These are phyloP conservation scores for Grapholita molesta DNA, from an alignment of 1,140 invertebrate species.

Conservation along the genomic window DNA sequence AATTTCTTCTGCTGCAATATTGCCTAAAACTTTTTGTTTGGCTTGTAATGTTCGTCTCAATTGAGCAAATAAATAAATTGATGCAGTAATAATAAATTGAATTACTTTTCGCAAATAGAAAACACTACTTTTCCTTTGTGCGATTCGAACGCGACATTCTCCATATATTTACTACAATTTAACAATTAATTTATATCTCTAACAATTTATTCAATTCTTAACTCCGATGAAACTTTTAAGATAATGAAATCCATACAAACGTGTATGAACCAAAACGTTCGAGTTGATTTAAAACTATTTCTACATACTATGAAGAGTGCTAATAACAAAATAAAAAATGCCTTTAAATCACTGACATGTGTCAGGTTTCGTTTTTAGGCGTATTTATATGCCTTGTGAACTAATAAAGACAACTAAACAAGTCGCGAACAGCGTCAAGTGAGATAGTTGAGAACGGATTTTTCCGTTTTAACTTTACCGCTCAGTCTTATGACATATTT, in stretches of 20 bases:
- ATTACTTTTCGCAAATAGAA: neutral
- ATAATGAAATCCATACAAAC: slow-evolving; percentile 10
- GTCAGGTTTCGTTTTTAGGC: too few relatives aligned
- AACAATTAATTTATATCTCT: slow-evolving; percentile 54
- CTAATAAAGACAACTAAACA: neutral
- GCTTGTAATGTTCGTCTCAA: neutral
- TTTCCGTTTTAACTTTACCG: slow-evolving; percentile 44
- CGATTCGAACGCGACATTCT: slow-evolving; percentile 52
- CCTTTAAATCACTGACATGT: too few relatives aligned
- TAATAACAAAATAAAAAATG: too few relatives aligned
- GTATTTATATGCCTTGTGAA: too few relatives aligned
- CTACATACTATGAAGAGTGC: neutral
- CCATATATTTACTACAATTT: slow-evolving; percentile 44
- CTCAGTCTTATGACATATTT: slow-evolving; percentile 74
- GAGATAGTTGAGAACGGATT: slow-evolving; percentile 7
- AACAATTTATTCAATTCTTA: slow-evolving; percentile 57
- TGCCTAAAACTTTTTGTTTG: neutral
- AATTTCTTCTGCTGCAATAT: too few relatives aligned
- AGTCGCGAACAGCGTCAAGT: slow-evolving; percentile 1
- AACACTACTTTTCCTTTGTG: slow-evolving; percentile 47
- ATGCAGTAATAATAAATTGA: neutral
- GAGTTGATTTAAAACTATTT: neutral
- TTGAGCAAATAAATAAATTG: neutral
- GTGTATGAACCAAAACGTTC: neutral
- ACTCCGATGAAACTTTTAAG: slow-evolving; percentile 39